Evolutionary conservation across 2,113 vertebrate species (phyloP), one percentile per base, ranked within the genome.

Genomic region (Ciconia stormi): DNA sequence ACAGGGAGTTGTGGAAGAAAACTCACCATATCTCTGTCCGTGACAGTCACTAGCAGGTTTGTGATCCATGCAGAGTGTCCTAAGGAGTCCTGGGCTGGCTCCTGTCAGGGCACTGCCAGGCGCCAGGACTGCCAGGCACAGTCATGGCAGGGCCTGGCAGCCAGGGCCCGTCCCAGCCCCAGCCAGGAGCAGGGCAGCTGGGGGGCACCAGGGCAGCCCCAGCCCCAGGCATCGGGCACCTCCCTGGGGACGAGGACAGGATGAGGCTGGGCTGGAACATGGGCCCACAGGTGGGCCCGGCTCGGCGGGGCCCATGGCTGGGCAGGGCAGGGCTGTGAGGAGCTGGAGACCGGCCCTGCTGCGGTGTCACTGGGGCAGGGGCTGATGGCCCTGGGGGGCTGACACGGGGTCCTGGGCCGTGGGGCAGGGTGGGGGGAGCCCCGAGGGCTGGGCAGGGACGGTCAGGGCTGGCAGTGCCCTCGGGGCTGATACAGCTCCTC

Each of bases 261-360:
- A n/a, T n/a, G n/a, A 73, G 20, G 32, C 42, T 1, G 1, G 61
- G 47, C 19, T 2, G 5, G 42, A 19, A 5, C 3, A 0, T n/a
- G 38, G 40, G 9, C 8, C 42, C 3, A 0, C 1, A 6, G 26
- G 16, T 32, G 10, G n/a, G 11, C 63, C 56, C 1, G 3, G 13
- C 27, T 76, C 2, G 0, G 21, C 1, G 0, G 21, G 19, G 38
- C 47, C 34, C 18, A 5, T 47, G 25, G 55, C 40, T 2, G 0
- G 34, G 49, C 77, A 49, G n/a, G 29, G 40, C 36, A 44, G 52
- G 52, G 25, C 40, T 27, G 47, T 49, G 49, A 11, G 38, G 25
- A 62, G 23, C 34, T 21, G 55, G n/a, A 63, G 47, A 30, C 6
- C 0, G 2, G 21, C 32, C 42, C 50, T 78, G n/a, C 34, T 42